Evolutionary conservation across 2,113 vertebrate genomes (phyloP).

Genomic region (Ovis aries): DNA sequence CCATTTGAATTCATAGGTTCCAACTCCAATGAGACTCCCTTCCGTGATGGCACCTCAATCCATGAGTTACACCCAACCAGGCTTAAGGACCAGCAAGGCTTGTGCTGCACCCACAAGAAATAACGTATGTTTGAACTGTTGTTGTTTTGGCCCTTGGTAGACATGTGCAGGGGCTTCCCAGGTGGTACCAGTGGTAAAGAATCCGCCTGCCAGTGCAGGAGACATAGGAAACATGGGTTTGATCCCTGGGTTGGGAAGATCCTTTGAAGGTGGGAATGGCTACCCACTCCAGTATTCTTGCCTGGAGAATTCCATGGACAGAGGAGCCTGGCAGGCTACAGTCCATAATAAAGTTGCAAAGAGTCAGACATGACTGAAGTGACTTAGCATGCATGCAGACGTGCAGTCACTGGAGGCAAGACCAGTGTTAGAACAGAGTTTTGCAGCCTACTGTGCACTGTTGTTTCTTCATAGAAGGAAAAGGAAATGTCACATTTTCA

Average conservation of each 20-base stretch:
- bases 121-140: constrained; percentile 78
- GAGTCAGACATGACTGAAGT: neutral
- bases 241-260: neutral
- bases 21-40: constrained; percentile 87
- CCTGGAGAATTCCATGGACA: neutral
- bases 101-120: constrained; percentile 88
- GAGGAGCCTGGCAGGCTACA: neutral
- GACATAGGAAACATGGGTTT: neutral
- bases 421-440: neutral
- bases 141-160: neutral
- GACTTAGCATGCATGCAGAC: neutral
- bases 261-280: neutral
- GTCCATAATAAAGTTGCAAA: neutral
- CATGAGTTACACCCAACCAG: constrained; percentile 88
- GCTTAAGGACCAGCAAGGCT: constrained; percentile 88
- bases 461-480: neutral
- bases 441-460: neutral
- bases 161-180: neutral
- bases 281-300: neutral
- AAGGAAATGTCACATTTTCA: neutral
- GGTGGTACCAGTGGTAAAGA: neutral
- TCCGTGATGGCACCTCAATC: constrained; percentile 88
- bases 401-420: neutral
- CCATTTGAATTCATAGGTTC: constrained; percentile 79
- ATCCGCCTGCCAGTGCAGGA: neutral